Evolutionary conservation across 2,113 vertebrate genomes (phyloP), one percentile per base, ranked within the genome.

Genomic region (Phyllostomus discolor): DNA sequence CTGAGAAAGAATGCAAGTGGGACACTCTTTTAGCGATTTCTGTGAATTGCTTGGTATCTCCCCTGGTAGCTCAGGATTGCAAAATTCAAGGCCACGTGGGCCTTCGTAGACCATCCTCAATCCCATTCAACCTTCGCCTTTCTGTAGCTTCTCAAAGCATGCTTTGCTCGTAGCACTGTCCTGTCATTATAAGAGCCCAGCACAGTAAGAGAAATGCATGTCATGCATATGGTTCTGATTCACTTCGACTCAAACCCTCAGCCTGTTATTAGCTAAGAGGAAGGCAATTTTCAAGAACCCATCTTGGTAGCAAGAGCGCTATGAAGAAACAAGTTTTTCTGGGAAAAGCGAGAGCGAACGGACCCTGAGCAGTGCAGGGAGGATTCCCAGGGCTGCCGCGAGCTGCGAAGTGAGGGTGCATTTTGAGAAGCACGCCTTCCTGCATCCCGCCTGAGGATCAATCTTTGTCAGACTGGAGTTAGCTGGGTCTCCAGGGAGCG

Each of bases 171-270:
- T 46, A 87, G 93, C 72, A 26, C 80, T 80, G 75, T 93, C 97
- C 62, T 78, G 95, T 87, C 88, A 95, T 95, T 95, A 94, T 90
- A 94, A 94, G 90, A 94, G 38, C 15, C 69, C 64, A n/a, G 83
- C 4, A 28, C 28, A 72, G 82, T 69, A 93, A 79, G 52, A 96
- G 95, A 96, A 95, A 95, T 72, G 76, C 46, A 16, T 57, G 64
- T 89, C 97, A 90, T 96, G 62, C 96, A 91, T 95, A 62, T 97
- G 95, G 94, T 97, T 98, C 83, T 67, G 82, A 96, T 97, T 97
- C 93, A 54, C 83, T 95, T 86, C 38, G 57, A 76, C 80, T 90
- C 48, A 94, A 96, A 84, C 31, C 80, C 83, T 96, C n/a, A 43
- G 83, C 50, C 75, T 67, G 38, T 75, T 79, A 12, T 86, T 96